These are phyloP conservation scores for Stegodyphus mimosarum DNA, from an alignment of 1,140 invertebrate species.

Conservation along the genomic window DNA sequence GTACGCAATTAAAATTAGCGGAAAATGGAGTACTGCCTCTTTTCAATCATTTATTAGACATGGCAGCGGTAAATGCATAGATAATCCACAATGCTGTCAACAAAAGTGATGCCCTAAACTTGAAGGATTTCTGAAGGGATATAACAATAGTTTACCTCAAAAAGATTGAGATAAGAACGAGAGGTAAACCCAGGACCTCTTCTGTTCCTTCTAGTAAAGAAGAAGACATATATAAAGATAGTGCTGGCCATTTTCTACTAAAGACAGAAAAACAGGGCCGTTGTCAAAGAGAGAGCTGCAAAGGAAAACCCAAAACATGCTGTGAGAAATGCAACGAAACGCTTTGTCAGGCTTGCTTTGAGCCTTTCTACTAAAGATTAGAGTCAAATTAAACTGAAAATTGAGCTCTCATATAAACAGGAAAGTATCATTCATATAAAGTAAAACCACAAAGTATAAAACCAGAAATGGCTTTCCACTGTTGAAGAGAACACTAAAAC, in stretches of 20 bases:
- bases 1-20: neutral
- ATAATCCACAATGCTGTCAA: constrained; percentile 6
- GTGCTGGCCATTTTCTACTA: constrained; percentile 9
- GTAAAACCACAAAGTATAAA: too few species aligned
- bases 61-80: neutral
- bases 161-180: neutral
- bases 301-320: constrained; percentile 10
- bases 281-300: neutral
- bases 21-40: neutral
- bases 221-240: neutral
- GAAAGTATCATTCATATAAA: too few species aligned
- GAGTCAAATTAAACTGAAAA: too few species aligned
- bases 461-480: too few species aligned
- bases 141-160: neutral
- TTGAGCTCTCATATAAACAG: too few species aligned
- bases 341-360: too few species aligned
- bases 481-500: too few species aligned
- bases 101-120: constrained; percentile 4
- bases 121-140: neutral
- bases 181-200: neutral
- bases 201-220: neutral
- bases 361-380: too few species aligned
- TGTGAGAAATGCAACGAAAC: neutral
- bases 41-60: neutral
- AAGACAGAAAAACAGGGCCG: neutral